phyloP scores from a whole-genome alignment of 2,888 invertebrate species.

The Cepaea hortensis region DNA sequence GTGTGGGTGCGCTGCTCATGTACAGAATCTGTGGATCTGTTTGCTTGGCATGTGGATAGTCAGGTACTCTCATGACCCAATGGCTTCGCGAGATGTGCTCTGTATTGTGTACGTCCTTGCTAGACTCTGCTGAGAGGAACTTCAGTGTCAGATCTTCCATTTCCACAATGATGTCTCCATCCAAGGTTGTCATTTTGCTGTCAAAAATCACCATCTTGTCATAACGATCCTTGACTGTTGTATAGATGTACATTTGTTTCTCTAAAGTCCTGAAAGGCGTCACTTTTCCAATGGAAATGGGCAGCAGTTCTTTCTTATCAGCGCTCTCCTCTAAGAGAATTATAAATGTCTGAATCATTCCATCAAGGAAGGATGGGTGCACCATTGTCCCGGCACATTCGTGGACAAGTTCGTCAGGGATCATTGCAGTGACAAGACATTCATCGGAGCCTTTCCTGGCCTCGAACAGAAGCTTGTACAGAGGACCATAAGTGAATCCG shows the following conservation, averaged over 20 bases:
- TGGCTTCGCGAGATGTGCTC: constrained; percentile 15
- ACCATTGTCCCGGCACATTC: constrained; percentile 54
- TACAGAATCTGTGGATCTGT: not conserved
- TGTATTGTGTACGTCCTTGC: constrained; percentile 34
- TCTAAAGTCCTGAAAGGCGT: constrained; percentile 50
- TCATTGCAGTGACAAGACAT: constrained; percentile 52
- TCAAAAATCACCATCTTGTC: constrained; percentile 52
- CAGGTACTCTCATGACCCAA: not conserved
- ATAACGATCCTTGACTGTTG: constrained; percentile 43
- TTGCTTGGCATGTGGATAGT: not conserved
- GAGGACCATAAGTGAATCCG: constrained; percentile 48
- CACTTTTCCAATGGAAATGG: constrained; percentile 52
- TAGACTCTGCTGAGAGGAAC: constrained; percentile 26
- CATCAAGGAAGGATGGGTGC: constrained; percentile 60
- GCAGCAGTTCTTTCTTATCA: constrained; percentile 51
- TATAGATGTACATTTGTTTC: constrained; percentile 55
- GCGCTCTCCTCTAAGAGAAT: constrained; percentile 44
- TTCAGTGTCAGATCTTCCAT: constrained; percentile 47
- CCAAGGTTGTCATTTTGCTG: constrained; percentile 52
- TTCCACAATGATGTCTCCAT: constrained; percentile 59
- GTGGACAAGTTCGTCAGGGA: constrained; percentile 49
- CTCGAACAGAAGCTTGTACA: constrained; percentile 36
- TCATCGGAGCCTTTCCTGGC: constrained; percentile 52
- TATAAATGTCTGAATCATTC: constrained; percentile 58
- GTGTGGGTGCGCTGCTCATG: not conserved